Evolutionary conservation across 2,888 invertebrate species (phyloP).

Genomic region (Napeogenes inachia): DNA sequence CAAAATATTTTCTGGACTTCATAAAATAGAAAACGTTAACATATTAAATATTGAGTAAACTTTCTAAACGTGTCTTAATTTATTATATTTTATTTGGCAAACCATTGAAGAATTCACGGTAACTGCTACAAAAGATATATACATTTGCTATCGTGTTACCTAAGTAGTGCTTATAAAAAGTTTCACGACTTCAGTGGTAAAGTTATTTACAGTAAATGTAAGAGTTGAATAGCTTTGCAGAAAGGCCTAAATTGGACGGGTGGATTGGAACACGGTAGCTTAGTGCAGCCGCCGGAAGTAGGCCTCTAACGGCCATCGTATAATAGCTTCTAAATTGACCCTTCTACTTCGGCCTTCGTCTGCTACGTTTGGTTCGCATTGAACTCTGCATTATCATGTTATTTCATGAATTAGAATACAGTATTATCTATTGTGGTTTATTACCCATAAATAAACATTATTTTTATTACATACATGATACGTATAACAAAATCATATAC

Average conservation of each 20-base stretch:
- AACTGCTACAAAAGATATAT: neutral
- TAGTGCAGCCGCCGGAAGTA: conserved; percentile 75
- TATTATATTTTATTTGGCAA: neutral
- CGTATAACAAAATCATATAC: conserved; percentile 55
- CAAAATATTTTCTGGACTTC: neutral
- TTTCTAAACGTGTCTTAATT: neutral
- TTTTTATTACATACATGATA: conserved; percentile 1
- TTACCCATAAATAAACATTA: neutral
- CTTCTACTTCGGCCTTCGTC: conserved; percentile 46
- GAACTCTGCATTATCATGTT: conserved; percentile 46
- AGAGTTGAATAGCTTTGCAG: conserved; percentile 58
- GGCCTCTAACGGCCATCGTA: conserved; percentile 72
- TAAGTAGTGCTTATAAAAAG: conserved; percentile 26
- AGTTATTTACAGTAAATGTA: conserved; percentile 42
- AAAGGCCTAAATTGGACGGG: conserved; percentile 70
- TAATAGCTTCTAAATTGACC: conserved; percentile 74
- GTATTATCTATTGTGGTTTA: conserved; percentile 9
- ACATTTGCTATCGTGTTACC: conserved; percentile 13
- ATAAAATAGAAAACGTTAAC: neutral
- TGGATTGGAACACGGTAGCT: conserved; percentile 69
- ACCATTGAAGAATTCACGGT: neutral
- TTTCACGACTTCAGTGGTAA: conserved; percentile 38
- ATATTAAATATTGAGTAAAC: neutral
- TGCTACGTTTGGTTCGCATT: conserved; percentile 37
- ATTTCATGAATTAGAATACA: conserved; percentile 29